Percentiles rank a stretch among this genome's conserved stretches.
phyloP scores from a whole-genome alignment of 2,797 vertebrate genomes.

The Crypturellus tataupa region DNA sequence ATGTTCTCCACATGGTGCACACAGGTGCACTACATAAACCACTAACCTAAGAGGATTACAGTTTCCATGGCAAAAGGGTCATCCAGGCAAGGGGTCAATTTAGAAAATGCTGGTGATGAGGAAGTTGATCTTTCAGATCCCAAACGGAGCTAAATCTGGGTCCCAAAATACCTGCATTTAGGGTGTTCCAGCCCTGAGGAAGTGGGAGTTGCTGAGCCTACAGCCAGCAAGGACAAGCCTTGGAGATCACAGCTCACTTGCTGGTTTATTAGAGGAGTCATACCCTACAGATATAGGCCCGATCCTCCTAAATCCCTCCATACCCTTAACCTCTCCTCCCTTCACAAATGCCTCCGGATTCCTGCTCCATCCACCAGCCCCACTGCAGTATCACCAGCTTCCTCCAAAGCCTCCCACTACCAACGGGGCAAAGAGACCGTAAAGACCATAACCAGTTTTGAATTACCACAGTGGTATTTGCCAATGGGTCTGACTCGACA shows the following conservation, averaged over 20 bases:
- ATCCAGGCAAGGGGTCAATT: background rate
- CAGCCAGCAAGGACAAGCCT: background rate
- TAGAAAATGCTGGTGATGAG: background rate
- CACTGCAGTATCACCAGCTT: background rate
- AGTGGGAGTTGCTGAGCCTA: background rate
- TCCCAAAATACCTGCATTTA: background rate
- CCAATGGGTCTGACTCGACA: background rate
- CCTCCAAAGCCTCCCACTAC: background rate
- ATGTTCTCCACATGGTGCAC: background rate
- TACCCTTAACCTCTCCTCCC: background rate
- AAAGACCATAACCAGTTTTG: slow-evolving; percentile 28
- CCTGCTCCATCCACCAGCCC: background rate
- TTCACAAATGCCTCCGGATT: background rate
- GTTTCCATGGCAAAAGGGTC: background rate
- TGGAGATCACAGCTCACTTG: background rate
- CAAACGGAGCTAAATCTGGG: background rate
- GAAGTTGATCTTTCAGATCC: background rate
- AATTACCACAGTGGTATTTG: slow-evolving; percentile 20
- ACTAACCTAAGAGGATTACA: background rate
- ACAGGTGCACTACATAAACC: background rate
- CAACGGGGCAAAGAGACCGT: background rate
- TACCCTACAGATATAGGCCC: background rate
- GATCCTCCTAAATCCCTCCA: background rate
- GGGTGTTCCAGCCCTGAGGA: background rate
- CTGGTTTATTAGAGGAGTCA: background rate